Percentiles rank a stretch among this genome's conserved stretches.
These are phyloP conservation scores for Spinus pinus DNA, from an alignment of 2,797 vertebrate species.

Conservation along the genomic window DNA sequence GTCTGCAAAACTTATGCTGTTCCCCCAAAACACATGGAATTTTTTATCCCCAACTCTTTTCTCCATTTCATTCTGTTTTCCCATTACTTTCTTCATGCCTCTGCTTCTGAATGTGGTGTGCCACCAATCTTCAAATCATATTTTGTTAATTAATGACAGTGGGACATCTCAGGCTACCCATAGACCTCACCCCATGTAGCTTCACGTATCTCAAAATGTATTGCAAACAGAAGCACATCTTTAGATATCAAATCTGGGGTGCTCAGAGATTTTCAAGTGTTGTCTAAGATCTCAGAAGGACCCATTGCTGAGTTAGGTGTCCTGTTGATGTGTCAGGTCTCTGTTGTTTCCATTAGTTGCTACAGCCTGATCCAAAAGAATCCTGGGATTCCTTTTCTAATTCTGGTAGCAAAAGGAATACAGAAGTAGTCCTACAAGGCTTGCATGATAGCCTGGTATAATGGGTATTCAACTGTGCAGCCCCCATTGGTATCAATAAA, in stretches of 20 bases:
- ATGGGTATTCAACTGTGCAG: background rate
- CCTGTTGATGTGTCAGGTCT: background rate
- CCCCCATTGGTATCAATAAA: background rate
- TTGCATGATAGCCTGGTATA: background rate
- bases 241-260: background rate
- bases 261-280: background rate
- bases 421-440: background rate
- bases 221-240: background rate
- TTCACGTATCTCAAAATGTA: background rate
- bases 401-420: background rate
- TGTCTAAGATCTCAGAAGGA: background rate
- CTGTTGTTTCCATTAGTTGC: background rate
- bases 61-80: background rate
- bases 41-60: background rate
- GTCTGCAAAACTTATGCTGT: background rate
- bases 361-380: background rate
- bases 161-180: background rate
- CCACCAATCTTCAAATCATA: background rate
- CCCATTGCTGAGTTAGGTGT: accelerated
- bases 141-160: background rate
- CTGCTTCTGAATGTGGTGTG: background rate
- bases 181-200: background rate
- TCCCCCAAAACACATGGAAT: background rate
- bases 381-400: background rate
- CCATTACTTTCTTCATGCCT: background rate